Evolutionary conservation across 2,797 vertebrate genomes (phyloP).

Genomic region (Pteropus rufus): DNA sequence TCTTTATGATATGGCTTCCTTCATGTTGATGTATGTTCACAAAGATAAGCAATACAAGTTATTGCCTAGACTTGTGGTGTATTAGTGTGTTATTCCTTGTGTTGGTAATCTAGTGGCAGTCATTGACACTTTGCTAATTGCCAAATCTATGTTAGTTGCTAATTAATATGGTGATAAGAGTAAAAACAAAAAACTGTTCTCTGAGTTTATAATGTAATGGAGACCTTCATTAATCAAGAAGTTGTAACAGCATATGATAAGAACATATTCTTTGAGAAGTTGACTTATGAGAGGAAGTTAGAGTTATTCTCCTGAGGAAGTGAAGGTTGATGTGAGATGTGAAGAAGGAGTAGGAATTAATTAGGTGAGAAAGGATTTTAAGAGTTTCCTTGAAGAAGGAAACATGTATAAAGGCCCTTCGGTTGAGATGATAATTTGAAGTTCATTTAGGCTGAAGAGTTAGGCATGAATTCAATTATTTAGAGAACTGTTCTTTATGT

Average conservation of each 20-base stretch:
- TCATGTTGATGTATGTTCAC: neutral
- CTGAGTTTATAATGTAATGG: neutral
- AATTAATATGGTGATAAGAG: neutral
- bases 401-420: neutral
- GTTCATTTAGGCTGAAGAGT: neutral
- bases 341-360: neutral
- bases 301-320: neutral
- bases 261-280: neutral
- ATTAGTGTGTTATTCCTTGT: neutral
- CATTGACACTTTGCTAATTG: neutral
- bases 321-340: neutral
- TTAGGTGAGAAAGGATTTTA: neutral
- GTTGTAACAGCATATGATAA: neutral
- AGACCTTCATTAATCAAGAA: neutral
- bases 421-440: neutral
- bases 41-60: neutral
- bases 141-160: neutral
- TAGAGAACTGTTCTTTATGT: neutral
- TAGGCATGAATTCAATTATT: neutral
- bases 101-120: neutral
- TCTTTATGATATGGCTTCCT: neutral
- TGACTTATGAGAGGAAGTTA: neutral
- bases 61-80: neutral
- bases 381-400: neutral
- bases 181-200: neutral